phyloP scores from a whole-genome alignment of 2,888 invertebrate species.

The Ditula angustiorana region DNA sequence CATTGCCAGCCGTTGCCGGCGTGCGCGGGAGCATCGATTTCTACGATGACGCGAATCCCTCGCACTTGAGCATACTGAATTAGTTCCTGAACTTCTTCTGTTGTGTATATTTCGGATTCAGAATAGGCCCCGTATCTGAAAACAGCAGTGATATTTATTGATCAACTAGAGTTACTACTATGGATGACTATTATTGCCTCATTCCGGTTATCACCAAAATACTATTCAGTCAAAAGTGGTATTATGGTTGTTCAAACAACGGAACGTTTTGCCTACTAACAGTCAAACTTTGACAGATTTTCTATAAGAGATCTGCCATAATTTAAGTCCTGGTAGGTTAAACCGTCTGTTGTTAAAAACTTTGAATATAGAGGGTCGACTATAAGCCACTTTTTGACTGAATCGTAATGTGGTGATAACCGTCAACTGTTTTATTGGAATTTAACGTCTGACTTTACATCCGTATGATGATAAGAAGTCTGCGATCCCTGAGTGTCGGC shows the following conservation, averaged over 20 bases:
- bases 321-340: too few relatives aligned
- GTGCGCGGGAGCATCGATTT: constrained; percentile 96
- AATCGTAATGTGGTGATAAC: neutral
- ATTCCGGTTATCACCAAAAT: too few relatives aligned
- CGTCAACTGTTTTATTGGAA: neutral
- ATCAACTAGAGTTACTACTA: too few relatives aligned
- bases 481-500: neutral
- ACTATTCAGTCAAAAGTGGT: too few relatives aligned
- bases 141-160: neutral
- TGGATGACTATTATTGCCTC: too few relatives aligned
- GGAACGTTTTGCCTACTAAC: too few relatives aligned
- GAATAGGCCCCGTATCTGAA: constrained; percentile 91
- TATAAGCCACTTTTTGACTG: neutral
- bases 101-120: constrained; percentile 87
- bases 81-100: constrained; percentile 87
- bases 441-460: neutral
- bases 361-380: too few relatives aligned
- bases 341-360: too few relatives aligned
- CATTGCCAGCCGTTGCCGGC: constrained; percentile 95
- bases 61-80: constrained; percentile 91
- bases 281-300: too few relatives aligned
- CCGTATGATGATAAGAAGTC: neutral
- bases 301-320: too few relatives aligned
- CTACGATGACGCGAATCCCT: constrained; percentile 94
- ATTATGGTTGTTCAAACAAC: too few relatives aligned